Evolutionary conservation across 2,797 vertebrate genomes (phyloP).

Genomic region (Lophotriccus pileatus): DNA sequence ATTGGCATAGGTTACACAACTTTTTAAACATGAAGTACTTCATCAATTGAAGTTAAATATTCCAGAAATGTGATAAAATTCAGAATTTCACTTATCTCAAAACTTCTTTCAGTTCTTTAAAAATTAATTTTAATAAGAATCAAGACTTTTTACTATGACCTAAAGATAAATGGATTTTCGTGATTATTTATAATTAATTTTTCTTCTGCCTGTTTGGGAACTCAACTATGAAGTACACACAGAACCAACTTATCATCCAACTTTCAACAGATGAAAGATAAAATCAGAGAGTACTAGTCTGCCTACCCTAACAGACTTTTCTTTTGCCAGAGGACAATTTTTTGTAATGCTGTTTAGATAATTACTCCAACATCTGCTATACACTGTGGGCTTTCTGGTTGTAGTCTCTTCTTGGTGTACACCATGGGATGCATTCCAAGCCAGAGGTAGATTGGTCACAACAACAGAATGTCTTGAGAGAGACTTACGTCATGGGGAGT

Average conservation of each 20-base stretch:
- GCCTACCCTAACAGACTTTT: background rate
- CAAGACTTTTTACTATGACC: background rate
- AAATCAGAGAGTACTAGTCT: background rate
- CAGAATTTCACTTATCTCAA: background rate
- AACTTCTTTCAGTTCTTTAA: background rate
- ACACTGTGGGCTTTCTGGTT: background rate
- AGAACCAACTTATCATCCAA: background rate
- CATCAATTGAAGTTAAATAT: background rate
- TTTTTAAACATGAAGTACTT: background rate
- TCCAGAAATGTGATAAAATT: background rate
- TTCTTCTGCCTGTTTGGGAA: background rate
- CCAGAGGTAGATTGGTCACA: background rate
- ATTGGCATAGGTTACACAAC: background rate
- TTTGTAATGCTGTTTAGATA: background rate
- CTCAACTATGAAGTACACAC: background rate
- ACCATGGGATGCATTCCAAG: rapidly evolving
- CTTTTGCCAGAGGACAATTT: background rate
- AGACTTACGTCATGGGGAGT: background rate
- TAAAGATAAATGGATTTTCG: background rate
- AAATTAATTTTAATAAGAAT: background rate
- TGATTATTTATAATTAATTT: background rate
- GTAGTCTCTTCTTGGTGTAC: background rate
- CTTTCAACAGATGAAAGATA: background rate
- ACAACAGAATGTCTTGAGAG: background rate
- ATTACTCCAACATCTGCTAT: background rate